These are phyloP conservation scores for Stictonetta naevosa DNA, from an alignment of 2,113 vertebrate species.

Conservation along the genomic window DNA sequence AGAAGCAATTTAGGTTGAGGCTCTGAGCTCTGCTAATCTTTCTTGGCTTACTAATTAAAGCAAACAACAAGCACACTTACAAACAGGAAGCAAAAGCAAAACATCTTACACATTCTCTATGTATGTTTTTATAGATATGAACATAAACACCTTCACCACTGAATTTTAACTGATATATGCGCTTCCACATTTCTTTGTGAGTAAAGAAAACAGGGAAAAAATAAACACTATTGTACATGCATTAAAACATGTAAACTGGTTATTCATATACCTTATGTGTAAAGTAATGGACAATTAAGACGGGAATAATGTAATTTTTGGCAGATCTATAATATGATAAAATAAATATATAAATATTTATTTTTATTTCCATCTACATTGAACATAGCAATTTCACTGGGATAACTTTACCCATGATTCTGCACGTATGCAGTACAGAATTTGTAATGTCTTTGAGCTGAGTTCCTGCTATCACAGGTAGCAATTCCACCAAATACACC, in stretches of 20 bases:
- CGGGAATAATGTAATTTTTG: not conserved
- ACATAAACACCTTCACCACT: not conserved
- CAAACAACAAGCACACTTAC: not conserved
- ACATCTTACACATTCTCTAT: not conserved
- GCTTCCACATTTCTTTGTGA: not conserved
- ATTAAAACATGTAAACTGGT: not conserved
- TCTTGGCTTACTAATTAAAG: not conserved
- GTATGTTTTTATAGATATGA: not conserved
- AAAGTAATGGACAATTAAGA: not conserved
- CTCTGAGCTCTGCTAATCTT: not conserved
- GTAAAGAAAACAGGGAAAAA: not conserved
- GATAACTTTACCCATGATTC: not conserved
- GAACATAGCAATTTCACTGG: not conserved
- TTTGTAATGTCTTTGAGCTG: not conserved
- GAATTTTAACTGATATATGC: not conserved
- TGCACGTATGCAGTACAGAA: not conserved
- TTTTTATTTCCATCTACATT: not conserved
- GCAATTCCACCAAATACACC: not conserved
- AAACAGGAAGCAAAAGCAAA: not conserved
- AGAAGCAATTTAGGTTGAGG: not conserved
- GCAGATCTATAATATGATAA: not conserved
- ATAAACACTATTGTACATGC: not conserved
- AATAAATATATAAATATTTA: not conserved
- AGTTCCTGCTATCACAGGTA: not conserved
- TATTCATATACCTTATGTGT: not conserved